Evolutionary conservation across 1,140 invertebrate species (phyloP).

Genomic region (Euglossa dilemma): DNA sequence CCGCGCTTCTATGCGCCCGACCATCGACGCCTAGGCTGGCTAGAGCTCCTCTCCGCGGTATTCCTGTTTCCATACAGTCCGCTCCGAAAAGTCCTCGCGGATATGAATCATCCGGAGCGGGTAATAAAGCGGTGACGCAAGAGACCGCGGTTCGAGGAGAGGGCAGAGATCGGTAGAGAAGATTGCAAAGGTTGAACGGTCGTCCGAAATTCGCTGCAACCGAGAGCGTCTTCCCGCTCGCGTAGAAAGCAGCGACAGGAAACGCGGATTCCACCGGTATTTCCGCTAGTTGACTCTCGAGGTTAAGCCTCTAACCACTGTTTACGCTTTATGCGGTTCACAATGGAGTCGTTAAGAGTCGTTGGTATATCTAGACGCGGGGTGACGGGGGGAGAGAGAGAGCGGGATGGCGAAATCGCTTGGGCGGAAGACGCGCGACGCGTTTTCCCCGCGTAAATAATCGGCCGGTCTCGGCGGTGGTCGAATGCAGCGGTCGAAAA

Average conservation of each 20-base stretch:
- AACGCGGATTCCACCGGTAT: conserved; percentile 54
- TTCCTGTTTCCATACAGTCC: neutral
- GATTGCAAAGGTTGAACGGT: neutral
- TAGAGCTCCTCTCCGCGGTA: too few species aligned
- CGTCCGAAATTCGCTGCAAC: conserved; percentile 19
- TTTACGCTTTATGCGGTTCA: conserved; percentile 46
- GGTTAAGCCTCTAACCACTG: conserved; percentile 56
- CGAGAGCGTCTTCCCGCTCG: neutral
- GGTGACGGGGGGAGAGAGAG: neutral
- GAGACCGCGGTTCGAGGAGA: neutral
- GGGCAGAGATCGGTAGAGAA: neutral
- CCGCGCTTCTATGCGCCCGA: neutral
- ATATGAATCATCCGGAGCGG: neutral
- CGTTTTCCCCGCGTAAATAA: neutral
- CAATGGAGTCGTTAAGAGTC: conserved; percentile 12
- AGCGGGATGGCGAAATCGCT: neutral
- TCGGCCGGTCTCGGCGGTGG: neutral
- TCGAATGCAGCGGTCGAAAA: conserved; percentile 3
- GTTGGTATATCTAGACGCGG: neutral
- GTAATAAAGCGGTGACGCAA: conserved; percentile 2
- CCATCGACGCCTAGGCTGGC: neutral
- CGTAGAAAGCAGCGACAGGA: conserved; percentile 59
- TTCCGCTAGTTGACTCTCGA: conserved; percentile 61
- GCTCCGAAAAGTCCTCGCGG: neutral
- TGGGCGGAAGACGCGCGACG: neutral